Evolutionary conservation across 2,888 invertebrate species (phyloP).

Genomic region (Tinea trinotella): DNA sequence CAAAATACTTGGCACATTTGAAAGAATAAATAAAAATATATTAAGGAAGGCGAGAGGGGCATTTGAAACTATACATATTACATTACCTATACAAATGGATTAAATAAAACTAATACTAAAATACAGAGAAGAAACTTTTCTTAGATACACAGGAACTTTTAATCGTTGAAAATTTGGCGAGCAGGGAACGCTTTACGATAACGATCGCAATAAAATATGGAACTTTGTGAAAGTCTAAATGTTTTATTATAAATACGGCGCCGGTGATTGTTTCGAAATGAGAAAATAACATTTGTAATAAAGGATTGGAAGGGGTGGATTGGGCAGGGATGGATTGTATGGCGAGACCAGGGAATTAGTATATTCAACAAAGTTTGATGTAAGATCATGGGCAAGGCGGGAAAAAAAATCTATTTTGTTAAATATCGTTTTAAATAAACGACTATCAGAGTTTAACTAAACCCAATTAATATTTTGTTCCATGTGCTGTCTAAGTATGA

Average conservation of each 20-base stretch:
- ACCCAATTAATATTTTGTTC: no score
- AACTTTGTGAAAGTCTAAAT: conserved; percentile 68
- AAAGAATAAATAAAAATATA: no score
- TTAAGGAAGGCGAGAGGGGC: no score
- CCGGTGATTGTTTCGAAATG: conserved; percentile 40
- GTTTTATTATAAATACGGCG: conserved; percentile 62
- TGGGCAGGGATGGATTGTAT: no score
- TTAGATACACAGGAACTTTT: conserved; percentile 37
- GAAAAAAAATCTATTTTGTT: no score
- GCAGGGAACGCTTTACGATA: conserved; percentile 54
- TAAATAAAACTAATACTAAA: conserved; percentile 11
- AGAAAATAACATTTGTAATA: conserved; percentile 21
- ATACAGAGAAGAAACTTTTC: conserved; percentile 9
- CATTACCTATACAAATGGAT: neutral
- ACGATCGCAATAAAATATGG: conserved; percentile 71
- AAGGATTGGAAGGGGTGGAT: conserved; percentile 20
- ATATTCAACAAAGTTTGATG: no score
- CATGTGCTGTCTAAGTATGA: no score
- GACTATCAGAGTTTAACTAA: no score
- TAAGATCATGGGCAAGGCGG: no score
- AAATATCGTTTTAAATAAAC: no score
- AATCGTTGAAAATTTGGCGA: conserved; percentile 46
- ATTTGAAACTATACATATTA: neutral
- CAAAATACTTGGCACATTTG: no score
- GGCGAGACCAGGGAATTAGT: no score